Percentiles rank a stretch among this genome's conserved stretches.
These are phyloP conservation scores for Shinisaurus crocodilurus DNA, from an alignment of 2,113 vertebrate species.

Conservation along the genomic window DNA sequence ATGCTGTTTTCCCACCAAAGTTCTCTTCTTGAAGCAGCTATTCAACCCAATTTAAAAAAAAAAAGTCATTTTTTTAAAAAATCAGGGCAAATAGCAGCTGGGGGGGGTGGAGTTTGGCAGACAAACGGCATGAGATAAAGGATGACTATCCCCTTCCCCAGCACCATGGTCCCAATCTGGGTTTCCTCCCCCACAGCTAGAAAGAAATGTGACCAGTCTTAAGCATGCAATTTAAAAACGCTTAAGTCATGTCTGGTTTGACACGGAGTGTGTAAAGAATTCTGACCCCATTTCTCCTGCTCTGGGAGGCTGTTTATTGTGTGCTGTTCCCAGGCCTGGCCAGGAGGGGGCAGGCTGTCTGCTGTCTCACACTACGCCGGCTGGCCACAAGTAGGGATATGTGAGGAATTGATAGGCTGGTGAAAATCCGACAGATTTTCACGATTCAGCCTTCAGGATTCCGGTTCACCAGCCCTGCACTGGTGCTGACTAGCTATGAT, in stretches of 20 bases:
- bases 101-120: not conserved
- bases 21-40: no score
- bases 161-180: not conserved
- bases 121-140: not conserved
- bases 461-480: no score
- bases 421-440: no score
- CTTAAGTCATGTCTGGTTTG: no score
- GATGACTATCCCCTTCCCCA: no score
- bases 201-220: not conserved
- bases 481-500: no score
- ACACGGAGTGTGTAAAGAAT: not conserved
- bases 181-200: not conserved
- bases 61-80: not conserved
- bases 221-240: not conserved
- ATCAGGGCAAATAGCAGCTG: no score
- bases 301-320: not conserved
- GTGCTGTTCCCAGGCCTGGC: not conserved
- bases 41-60: not conserved
- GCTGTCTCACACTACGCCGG: not conserved
- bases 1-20: no score
- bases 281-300: not conserved
- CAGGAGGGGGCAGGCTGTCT: not conserved
- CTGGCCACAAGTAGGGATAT: no score
- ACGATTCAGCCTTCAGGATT: no score
- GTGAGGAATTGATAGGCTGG: no score